A percentile compares a stretch with the other conserved stretches of the same genome.
phyloP scores from a whole-genome alignment of 2,797 vertebrate genomes.

The Leptatherina wallacei region DNA sequence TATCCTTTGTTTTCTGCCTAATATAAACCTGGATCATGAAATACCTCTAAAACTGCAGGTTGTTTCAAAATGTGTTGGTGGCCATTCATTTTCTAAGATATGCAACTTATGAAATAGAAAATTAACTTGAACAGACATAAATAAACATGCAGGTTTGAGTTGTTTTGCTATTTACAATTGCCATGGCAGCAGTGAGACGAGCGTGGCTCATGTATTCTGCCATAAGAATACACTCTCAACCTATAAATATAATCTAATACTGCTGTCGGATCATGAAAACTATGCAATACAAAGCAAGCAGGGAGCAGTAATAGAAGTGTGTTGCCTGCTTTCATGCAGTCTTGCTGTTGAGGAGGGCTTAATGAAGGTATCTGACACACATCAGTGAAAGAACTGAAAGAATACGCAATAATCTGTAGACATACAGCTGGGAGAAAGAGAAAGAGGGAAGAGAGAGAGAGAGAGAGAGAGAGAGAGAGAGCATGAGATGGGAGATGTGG shows the following conservation, averaged over 20 bases:
- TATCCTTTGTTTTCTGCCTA: background rate
- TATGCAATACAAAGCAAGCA: background rate
- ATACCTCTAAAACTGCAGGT: background rate
- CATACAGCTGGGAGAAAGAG: constrained; percentile 10
- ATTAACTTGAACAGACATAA: background rate
- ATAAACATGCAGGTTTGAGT: background rate
- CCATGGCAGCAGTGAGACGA: background rate
- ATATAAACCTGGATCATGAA: background rate
- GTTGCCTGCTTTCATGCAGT: constrained; percentile 2
- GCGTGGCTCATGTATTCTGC: background rate
- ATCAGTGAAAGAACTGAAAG: constrained; percentile 18
- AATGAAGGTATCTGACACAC: constrained; percentile 29
- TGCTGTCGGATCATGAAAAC: background rate
- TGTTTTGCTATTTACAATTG: background rate
- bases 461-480: background rate
- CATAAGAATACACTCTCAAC: background rate
- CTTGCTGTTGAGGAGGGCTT: constrained; percentile 18
- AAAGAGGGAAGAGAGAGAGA: background rate
- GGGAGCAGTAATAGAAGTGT: background rate
- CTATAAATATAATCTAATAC: background rate
- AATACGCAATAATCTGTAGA: constrained; percentile 18
- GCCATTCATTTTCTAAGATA: background rate
- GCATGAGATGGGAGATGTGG: constrained; percentile 18
- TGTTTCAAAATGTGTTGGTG: background rate
- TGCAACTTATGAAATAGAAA: background rate